Conservation (phyloP, 2,113 vertebrate genomes). For the sheep (Ovis aries) region ARS-UI_Ramb_v3.0 NC_056080.1:117693001-117693500, state of each 20-base stretch:
- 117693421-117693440: neutral
- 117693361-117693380: neutral
- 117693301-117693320: neutral
- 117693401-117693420: neutral
- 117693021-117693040: neutral
- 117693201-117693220: neutral
- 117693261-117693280: neutral
- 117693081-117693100: neutral
- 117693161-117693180: neutral
- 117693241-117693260: neutral
- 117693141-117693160: conserved; percentile 13
- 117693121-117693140: neutral
- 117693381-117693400: neutral
- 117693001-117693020: neutral
- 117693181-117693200: neutral
- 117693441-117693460: neutral
- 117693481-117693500: neutral
- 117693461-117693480: neutral
- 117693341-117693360: neutral
- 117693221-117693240: neutral
- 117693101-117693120: neutral
- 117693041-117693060: neutral
- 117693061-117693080: neutral
- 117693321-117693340: neutral
- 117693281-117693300: neutral